Conservation (phyloP, 2,888 invertebrate genomes). For the Oscheius myriophilus region DNA sequence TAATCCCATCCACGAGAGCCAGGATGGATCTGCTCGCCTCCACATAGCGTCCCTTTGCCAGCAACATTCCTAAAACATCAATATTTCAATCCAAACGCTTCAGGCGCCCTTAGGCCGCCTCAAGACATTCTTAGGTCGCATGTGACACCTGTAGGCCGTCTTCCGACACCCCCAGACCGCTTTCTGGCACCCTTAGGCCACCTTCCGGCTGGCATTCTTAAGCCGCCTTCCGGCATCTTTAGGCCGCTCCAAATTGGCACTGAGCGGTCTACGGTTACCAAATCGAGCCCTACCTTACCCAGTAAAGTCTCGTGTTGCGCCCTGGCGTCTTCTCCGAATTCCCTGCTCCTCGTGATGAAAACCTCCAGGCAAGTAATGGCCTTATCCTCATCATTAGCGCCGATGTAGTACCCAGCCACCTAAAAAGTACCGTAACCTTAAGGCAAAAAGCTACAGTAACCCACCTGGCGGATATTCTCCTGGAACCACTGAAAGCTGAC, state of each 20-base stretch:
- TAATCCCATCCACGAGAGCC: slow-evolving; percentile 51
- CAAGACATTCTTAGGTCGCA: too few relatives aligned
- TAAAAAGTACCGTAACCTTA: slow-evolving; percentile 28
- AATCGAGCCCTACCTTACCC: slow-evolving; percentile 40
- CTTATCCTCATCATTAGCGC: slow-evolving; percentile 62
- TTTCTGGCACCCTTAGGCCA: too few relatives aligned
- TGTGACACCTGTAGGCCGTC: too few relatives aligned
- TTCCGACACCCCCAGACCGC: too few relatives aligned
- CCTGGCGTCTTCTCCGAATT: slow-evolving; percentile 51
- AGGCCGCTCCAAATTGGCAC: too few relatives aligned
- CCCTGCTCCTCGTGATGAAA: slow-evolving; percentile 58
- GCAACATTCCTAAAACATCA: slow-evolving; percentile 50
- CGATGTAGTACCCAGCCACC: slow-evolving; percentile 65
- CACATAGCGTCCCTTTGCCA: slow-evolving; percentile 47
- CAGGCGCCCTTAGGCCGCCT: too few relatives aligned
- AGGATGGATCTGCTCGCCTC: slow-evolving; percentile 63
- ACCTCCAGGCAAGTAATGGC: slow-evolving; percentile 62
- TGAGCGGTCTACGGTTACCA: too few relatives aligned
- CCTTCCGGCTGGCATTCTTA: too few relatives aligned
- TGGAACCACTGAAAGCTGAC: slow-evolving; percentile 63
- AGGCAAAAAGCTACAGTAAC: slow-evolving; percentile 4
- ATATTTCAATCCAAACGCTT: background rate
- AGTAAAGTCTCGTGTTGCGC: slow-evolving; percentile 57
- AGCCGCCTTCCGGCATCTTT: too few relatives aligned
- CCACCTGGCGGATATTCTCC: slow-evolving; percentile 55